Base-by-base conservation (phyloP, 2,888 invertebrate species). In the Tenthredo amoena region DNA sequence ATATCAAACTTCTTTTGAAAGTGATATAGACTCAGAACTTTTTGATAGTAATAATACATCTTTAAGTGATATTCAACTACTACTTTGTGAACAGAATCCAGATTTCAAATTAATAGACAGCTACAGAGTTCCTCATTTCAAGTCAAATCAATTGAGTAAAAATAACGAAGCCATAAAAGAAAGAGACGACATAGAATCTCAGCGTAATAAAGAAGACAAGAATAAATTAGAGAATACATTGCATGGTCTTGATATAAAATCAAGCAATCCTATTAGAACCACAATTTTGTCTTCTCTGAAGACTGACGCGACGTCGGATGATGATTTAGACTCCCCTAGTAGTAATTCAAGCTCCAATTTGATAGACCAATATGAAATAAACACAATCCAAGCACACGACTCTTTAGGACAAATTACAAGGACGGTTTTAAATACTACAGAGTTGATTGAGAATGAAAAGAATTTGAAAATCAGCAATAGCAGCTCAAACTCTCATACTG, bases 361-460 rank as follows among this genome's bases (percentile, higher is more conserved):
- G 31, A 50, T 50, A 50, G 50, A 77, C 47, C 76, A 77, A 18
- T 77, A 40, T 31, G 50, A 50, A 50, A 31, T 50, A 77, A 77
- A 47, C 18, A n/a, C 47, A 77, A 77, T 47, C 50, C 76, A 50
- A 77, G 7, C 50, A 50, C 26, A 50, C 3, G 76, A 50, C 4
- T 47, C 50, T 1, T 77, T 31, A 9, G 37, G 18, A 50, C 31
- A 6, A 12, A 77, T 77, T 18, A 50, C 76, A 31, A 77, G 31
- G 50, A 34, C 77, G 4, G 77, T 34, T 55, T 15, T 81, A 40
- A 81, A 62, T 21, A 62, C 26, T 62, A 58, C 58, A 68, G 88
- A 88, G 81, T 86, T 88, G n/a, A 76, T 89, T 21, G 86, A 88
- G 62, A 89, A 89, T 76, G 86, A 87, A 85, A 87, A 88, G 79